Evolutionary conservation across 2,113 vertebrate species (phyloP).

Genomic region (Neogale vison): DNA sequence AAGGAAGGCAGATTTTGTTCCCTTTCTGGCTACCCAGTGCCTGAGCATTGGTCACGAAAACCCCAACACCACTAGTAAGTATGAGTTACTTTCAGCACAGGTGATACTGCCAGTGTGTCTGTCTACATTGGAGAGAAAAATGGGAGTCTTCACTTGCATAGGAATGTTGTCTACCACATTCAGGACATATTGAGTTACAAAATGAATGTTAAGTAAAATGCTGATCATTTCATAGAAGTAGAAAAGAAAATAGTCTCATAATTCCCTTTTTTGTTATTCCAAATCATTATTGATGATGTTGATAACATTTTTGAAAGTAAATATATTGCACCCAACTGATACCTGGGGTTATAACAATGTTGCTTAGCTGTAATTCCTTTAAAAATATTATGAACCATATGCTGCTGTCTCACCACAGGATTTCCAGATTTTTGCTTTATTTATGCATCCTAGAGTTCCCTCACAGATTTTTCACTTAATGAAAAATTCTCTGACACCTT

Average conservation of each 20-base stretch:
- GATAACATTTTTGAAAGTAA: not conserved
- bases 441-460: not conserved
- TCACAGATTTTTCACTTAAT: not conserved
- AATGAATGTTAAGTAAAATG: not conserved
- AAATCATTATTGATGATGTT: not conserved
- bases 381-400: not conserved
- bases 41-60: not conserved
- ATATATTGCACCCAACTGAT: not conserved
- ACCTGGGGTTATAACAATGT: not conserved
- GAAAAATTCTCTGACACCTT: not conserved
- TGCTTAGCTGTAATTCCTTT: not conserved
- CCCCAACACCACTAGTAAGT: fast-evolving
- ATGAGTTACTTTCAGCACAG: not conserved
- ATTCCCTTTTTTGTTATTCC: not conserved
- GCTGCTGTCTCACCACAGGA: not conserved
- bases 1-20: not conserved
- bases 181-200: not conserved
- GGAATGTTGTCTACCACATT: not conserved
- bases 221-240: not conserved
- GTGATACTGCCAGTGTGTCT: not conserved
- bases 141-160: not conserved
- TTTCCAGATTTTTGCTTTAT: not conserved
- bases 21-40: not conserved
- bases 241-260: not conserved
- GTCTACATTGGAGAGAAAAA: not conserved